Percentiles rank a stretch among this genome's conserved stretches.
These are phyloP conservation scores for Sympetrum striolatum DNA, from an alignment of 2,888 invertebrate genomes.

Conservation along the genomic window DNA sequence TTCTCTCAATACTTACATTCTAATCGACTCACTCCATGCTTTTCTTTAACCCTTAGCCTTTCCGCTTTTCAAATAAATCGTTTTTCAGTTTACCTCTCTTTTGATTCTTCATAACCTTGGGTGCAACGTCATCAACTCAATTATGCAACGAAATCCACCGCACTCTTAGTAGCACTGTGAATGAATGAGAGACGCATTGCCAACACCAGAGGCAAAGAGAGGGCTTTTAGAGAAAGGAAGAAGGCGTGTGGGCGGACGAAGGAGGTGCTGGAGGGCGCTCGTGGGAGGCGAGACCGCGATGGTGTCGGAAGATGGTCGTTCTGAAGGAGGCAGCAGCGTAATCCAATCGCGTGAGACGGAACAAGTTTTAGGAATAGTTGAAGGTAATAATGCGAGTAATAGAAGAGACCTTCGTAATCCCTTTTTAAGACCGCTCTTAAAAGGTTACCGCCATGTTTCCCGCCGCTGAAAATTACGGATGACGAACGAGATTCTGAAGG, in stretches of 20 bases:
- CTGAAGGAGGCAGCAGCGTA: neutral
- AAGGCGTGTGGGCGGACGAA: neutral
- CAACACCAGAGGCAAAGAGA: too few species aligned
- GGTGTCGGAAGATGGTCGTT: conserved; percentile 2
- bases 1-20: too few species aligned
- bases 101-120: too few species aligned
- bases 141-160: too few species aligned
- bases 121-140: too few species aligned
- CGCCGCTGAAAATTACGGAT: neutral
- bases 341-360: neutral
- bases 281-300: neutral
- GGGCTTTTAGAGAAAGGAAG: neutral
- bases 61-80: too few species aligned
- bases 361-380: neutral
- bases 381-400: neutral
- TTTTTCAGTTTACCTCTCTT: too few species aligned
- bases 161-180: too few species aligned
- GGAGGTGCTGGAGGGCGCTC: neutral
- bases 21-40: too few species aligned
- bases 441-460: neutral
- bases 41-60: too few species aligned
- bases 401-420: conserved; percentile 5
- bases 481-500: neutral
- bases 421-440: neutral
- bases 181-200: too few species aligned